A percentile compares a stretch with the other conserved stretches of the same genome.
Conservation (phyloP, 92 coral and sea anemone species). For the Pocillopora meandrina region DNA sequence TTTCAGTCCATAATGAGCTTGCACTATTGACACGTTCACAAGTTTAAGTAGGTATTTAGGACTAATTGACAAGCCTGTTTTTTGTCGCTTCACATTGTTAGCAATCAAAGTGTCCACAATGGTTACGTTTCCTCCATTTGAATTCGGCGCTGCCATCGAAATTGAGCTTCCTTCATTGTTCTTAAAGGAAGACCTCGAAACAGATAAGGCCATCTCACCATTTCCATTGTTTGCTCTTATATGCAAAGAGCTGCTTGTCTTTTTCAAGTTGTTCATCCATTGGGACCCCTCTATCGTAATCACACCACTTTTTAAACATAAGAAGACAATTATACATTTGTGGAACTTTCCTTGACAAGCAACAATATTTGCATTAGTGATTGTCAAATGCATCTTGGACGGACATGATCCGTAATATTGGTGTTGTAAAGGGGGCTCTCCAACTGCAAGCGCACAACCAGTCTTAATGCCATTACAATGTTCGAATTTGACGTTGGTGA, state of each 20-base stretch:
- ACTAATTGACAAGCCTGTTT: background rate
- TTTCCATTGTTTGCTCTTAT: background rate
- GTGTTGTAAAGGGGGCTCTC: background rate
- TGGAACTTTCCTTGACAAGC: background rate
- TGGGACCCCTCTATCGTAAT: conserved; percentile 1
- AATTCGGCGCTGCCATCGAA: background rate
- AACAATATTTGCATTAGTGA: background rate
- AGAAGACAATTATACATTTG: background rate
- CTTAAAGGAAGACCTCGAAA: background rate
- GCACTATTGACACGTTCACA: background rate
- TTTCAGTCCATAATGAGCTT: conserved; percentile 12
- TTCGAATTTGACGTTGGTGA: background rate
- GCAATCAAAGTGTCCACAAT: conserved; percentile 3
- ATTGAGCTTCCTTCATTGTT: background rate
- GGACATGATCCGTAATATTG: background rate
- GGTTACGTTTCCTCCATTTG: conserved; percentile 8
- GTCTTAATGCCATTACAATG: background rate
- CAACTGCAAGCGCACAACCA: conserved; percentile 23
- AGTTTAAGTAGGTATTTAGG: conserved; percentile 17
- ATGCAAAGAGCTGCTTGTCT: background rate
- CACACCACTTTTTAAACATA: background rate
- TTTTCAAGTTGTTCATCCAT: background rate
- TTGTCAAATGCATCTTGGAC: background rate
- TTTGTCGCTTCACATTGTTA: background rate
- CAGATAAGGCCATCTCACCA: background rate